Evolutionary conservation across 30 jellyfish, hydroid and myxozoan genomes (phyloP).

Genomic region (Aurelia sp.): DNA sequence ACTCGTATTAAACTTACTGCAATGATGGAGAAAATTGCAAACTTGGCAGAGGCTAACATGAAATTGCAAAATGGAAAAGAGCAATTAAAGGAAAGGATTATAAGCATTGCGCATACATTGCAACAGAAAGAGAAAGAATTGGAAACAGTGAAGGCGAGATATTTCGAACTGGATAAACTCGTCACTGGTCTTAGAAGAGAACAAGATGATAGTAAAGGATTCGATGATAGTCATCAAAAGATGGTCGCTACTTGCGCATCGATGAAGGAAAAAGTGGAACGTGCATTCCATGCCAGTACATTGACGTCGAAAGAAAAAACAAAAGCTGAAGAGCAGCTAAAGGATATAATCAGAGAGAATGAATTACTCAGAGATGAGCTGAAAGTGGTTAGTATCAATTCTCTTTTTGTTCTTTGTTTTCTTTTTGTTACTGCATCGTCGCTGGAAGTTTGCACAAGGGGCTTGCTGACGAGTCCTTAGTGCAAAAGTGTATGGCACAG

Average conservation of each 20-base stretch:
- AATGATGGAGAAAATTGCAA: not conserved
- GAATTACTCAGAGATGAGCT: constrained; percentile 9
- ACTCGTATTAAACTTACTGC: not conserved
- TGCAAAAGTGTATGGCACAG: no score
- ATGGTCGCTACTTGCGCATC: not conserved
- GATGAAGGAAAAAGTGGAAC: not conserved
- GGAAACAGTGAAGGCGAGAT: not conserved
- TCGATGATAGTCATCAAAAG: not conserved
- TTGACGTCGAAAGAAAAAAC: not conserved
- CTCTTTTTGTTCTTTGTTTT: not conserved
- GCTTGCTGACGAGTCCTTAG: no score
- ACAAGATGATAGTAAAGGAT: not conserved
- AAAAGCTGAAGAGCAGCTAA: constrained; percentile 8
- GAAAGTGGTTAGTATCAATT: not conserved
- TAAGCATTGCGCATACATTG: not conserved
- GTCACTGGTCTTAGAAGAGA: not conserved
- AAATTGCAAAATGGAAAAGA: not conserved
- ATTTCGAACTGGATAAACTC: not conserved
- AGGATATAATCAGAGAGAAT: not conserved
- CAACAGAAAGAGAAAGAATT: not conserved
- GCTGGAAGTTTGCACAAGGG: no score
- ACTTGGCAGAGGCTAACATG: not conserved
- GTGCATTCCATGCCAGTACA: not conserved
- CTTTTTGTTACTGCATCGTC: not conserved
- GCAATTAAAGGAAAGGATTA: not conserved